Base-by-base conservation (phyloP, 2,888 invertebrate genomes). In the Rhabditoides inermis region DNA sequence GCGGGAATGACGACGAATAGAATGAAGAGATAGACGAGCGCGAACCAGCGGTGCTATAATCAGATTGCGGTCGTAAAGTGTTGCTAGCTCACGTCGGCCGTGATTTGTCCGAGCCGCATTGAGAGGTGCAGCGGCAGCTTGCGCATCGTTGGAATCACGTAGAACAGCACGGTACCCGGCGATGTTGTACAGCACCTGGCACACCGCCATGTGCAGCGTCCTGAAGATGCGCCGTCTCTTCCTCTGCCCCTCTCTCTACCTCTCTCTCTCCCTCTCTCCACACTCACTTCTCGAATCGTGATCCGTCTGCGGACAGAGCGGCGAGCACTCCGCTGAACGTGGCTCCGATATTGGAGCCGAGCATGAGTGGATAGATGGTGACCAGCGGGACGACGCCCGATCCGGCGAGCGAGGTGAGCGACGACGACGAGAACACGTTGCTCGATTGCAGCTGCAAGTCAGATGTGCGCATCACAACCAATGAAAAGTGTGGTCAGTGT, bases 171-270 rank as follows among this genome's bases (percentile, higher is more conserved):
- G 35, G 83, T 81, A 22, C 75, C n/a, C 72, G 23, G 72, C 67
- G 6, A 83, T 63, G 73, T 83, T 83, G 76, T 82, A 83, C 60
- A 82, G 79, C n/a, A 83, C 75, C 70, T 83, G 82, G 52, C 82
- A 82, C 7, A 83, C 76, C 1, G 82, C 80, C 49, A 82, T 78
- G 68, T 81, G 79, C 7, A 79, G 64, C 2, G 77, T 74, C 44
- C 69, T 67, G 55, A 53, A 63, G 52, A 40, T 12, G n/a, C n/a
- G n/a, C n/a, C n/a, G n/a, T n/a, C n/a, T n/a, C n/a, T n/a, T n/a
- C n/a, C n/a, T n/a, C n/a, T n/a, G n/a, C n/a, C n/a, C n/a, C n/a
- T n/a, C n/a, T n/a, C n/a, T n/a, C n/a, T n/a, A n/a, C n/a, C n/a
- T n/a, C n/a, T n/a, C n/a, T n/a, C n/a, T n/a, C n/a, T n/a, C n/a